A percentile compares a stretch with the other conserved stretches of the same genome.
Conservation (phyloP, 2,113 vertebrate genomes). For the Thunnus thynnus region DNA sequence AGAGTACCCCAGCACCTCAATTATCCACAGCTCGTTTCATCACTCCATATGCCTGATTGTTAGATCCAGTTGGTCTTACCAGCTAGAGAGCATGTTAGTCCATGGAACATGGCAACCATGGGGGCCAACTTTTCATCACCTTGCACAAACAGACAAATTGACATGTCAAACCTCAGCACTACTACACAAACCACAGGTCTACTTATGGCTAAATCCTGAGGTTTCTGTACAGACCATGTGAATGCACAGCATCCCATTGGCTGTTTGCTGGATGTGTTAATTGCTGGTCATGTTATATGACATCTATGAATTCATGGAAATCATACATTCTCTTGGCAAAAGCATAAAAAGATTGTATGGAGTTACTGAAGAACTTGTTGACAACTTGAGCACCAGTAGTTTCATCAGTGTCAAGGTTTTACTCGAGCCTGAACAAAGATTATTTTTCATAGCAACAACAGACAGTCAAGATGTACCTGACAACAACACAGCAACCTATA, state of each 20-base stretch:
- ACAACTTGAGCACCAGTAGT: neutral
- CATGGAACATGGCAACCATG: slow-evolving; percentile 26
- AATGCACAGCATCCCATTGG: slow-evolving; percentile 2
- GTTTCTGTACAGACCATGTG: neutral
- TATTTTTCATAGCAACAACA: too few relatives aligned
- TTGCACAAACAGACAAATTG: slow-evolving; percentile 12
- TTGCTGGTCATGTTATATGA: slow-evolving; percentile 4
- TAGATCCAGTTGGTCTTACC: slow-evolving; percentile 54
- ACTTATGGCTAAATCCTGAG: neutral
- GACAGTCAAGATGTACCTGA: neutral
- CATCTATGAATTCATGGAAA: neutral
- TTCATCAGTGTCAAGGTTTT: neutral
- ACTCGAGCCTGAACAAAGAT: neutral
- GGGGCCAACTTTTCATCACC: slow-evolving; percentile 34
- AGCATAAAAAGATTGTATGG: neutral
- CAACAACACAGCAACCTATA: neutral
- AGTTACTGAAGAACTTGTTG: too few relatives aligned
- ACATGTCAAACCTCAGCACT: slow-evolving; percentile 8
- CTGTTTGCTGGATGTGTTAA: neutral
- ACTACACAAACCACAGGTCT: neutral
- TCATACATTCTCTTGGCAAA: neutral
- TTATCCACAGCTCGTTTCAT: slow-evolving; percentile 58
- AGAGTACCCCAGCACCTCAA: slow-evolving; percentile 50
- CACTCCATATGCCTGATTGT: slow-evolving; percentile 45
- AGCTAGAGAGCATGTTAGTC: slow-evolving; percentile 33